Percentiles rank a stretch among this genome's conserved stretches.
These are phyloP conservation scores for Perccottus glenii DNA, from an alignment of 2,113 vertebrate genomes.

Conservation along the genomic window DNA sequence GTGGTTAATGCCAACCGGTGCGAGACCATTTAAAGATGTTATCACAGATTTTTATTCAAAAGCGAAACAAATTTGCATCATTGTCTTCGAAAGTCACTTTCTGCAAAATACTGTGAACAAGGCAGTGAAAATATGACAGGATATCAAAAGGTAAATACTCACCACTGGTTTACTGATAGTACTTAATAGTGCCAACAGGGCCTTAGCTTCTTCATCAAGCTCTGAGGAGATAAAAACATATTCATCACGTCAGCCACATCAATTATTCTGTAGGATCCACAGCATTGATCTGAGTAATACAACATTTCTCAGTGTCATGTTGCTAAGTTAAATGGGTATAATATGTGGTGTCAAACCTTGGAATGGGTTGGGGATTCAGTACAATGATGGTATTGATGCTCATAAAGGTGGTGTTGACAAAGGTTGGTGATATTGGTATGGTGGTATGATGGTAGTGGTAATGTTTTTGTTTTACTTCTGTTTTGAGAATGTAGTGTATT, in stretches of 20 bases:
- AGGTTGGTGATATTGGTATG: too few relatives aligned
- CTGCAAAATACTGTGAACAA: constrained; percentile 23
- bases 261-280: too few relatives aligned
- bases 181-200: constrained; percentile 85
- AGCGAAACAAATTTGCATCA: not conserved
- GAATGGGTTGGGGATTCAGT: too few relatives aligned
- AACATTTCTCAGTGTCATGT: too few relatives aligned
- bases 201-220: constrained; percentile 89
- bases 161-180: constrained; percentile 89
- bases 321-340: too few relatives aligned
- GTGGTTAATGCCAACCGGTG: not conserved
- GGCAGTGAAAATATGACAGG: not conserved
- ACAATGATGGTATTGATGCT: too few relatives aligned
- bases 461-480: too few relatives aligned
- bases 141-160: constrained; percentile 64
- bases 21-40: constrained; percentile 43
- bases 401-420: too few relatives aligned
- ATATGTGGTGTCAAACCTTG: too few relatives aligned
- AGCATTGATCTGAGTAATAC: not conserved
- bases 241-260: not conserved
- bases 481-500: too few relatives aligned
- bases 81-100: constrained; percentile 22
- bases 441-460: too few relatives aligned
- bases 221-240: constrained; percentile 72
- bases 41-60: constrained; percentile 5